phyloP scores from a whole-genome alignment of 2,797 vertebrate species.

The Gorsachius magnificus region DNA sequence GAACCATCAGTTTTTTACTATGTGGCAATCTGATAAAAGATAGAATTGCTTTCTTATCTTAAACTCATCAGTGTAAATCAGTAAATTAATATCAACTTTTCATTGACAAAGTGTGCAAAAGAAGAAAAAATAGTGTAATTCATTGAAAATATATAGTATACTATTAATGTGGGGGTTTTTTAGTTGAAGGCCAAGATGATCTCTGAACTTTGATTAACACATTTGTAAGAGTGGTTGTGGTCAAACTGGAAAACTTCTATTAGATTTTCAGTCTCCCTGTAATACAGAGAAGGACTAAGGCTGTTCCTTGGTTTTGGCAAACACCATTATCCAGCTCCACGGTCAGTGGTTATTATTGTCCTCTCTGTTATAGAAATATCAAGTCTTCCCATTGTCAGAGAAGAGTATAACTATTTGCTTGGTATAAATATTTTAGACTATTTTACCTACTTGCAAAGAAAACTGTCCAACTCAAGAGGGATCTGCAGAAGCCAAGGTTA shows the following conservation, averaged over 20 bases:
- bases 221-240: background rate
- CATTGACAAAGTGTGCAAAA: background rate
- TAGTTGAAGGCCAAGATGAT: background rate
- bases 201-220: background rate
- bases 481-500: background rate
- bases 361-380: background rate
- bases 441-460: background rate
- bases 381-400: background rate
- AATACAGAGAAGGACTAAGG: background rate
- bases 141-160: background rate
- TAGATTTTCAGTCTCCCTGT: background rate
- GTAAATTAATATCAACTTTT: background rate
- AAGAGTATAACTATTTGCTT: background rate
- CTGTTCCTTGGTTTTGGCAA: background rate
- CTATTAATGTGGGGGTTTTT: fast-evolving
- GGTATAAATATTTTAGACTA: background rate
- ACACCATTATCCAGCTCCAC: background rate
- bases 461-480: background rate
- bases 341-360: background rate
- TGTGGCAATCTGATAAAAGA: background rate
- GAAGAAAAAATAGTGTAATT: background rate
- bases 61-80: background rate
- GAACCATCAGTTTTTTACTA: background rate
- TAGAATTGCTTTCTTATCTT: background rate
- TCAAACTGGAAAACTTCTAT: background rate